These are phyloP conservation scores for Notiomystis cincta DNA, from an alignment of 2,113 vertebrate genomes.

Conservation along the genomic window DNA sequence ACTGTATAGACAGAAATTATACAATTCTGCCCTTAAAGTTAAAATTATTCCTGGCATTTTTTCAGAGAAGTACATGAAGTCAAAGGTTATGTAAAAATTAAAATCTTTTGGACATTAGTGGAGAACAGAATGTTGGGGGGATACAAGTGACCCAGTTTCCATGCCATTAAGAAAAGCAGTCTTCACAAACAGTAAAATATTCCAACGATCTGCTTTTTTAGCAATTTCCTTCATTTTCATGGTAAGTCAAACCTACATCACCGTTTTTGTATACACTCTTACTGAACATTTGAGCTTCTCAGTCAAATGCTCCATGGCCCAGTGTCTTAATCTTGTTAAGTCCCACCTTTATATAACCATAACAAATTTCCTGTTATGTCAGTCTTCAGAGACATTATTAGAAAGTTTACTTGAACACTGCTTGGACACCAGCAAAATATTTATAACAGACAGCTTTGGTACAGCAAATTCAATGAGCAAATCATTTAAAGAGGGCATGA, in stretches of 20 bases:
- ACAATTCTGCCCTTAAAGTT: background rate
- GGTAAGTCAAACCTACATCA: background rate
- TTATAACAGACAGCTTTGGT: constrained; percentile 35
- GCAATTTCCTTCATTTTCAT: background rate
- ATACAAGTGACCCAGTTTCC: background rate
- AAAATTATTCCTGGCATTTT: background rate
- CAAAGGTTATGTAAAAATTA: background rate
- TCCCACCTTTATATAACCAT: constrained; percentile 33
- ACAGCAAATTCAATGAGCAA: constrained; percentile 10
- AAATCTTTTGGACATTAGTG: background rate
- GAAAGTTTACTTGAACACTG: constrained; percentile 56
- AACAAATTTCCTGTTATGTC: constrained; percentile 48
- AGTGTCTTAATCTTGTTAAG: background rate
- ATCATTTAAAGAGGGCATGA: background rate
- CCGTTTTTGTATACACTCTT: background rate
- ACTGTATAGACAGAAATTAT: background rate
- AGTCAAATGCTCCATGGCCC: background rate
- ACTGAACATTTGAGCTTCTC: background rate
- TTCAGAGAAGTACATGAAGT: background rate
- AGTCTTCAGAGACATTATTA: constrained; percentile 41
- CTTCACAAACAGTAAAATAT: background rate
- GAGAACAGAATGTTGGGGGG: background rate
- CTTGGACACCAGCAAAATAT: constrained; percentile 67
- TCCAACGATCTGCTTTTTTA: background rate
- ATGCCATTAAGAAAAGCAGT: background rate